A percentile compares a stretch with the other conserved stretches of the same genome.
Evolutionary conservation across 2,888 invertebrate genomes (phyloP).

Genomic region (Odontomyia ornata): DNA sequence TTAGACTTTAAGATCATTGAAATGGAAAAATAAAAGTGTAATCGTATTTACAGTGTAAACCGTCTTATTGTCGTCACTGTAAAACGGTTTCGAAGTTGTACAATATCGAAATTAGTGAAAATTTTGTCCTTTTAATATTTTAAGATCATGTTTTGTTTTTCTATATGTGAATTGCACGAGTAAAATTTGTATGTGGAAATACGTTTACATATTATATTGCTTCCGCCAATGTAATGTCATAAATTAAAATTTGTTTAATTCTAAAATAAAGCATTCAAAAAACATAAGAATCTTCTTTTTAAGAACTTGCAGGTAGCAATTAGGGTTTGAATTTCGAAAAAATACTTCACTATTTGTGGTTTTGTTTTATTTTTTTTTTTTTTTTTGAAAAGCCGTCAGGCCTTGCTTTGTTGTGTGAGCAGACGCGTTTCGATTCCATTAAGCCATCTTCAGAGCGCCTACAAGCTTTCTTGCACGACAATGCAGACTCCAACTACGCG

Average conservation of each 20-base stretch:
- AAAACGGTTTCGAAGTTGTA: constrained; percentile 2
- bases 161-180: neutral
- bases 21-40: neutral
- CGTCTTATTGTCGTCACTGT: neutral
- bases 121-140: neutral
- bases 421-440: too few species aligned
- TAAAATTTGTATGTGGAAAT: neutral
- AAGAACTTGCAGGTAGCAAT: too few species aligned
- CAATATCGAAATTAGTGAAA: neutral
- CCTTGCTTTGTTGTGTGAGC: too few species aligned
- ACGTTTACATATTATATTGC: neutral
- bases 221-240: constrained; percentile 3
- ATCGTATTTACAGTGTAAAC: neutral
- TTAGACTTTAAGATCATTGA: neutral
- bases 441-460: too few species aligned
- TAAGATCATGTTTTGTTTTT: neutral
- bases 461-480: too few species aligned
- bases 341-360: too few species aligned
- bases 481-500: too few species aligned
- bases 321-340: too few species aligned
- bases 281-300: neutral
- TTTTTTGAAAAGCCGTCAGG: too few species aligned
- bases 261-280: constrained; percentile 3
- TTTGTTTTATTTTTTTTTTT: too few species aligned
- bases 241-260: neutral